phyloP scores from a whole-genome alignment of 2,113 vertebrate genomes.

The Solenodon paradoxus region DNA sequence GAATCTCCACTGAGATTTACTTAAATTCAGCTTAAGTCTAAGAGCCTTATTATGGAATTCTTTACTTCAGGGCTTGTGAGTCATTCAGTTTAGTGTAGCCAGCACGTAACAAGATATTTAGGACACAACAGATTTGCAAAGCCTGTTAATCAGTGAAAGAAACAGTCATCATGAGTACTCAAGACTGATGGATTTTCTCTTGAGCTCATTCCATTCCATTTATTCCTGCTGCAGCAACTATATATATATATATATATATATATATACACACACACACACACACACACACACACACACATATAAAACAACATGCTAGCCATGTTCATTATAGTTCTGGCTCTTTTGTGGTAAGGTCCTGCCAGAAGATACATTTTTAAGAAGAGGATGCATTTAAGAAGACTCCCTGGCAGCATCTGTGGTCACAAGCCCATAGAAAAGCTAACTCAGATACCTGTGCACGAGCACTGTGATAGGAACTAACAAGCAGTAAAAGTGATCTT shows the following conservation, averaged over 20 bases:
- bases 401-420: neutral
- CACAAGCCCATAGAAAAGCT: neutral
- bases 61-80: neutral
- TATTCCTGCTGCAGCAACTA: neutral
- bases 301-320: neutral
- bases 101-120: neutral
- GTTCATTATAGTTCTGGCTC: neutral
- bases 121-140: conserved; percentile 12
- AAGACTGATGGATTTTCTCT: neutral
- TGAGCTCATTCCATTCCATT: neutral
- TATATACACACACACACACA: no score
- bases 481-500: conserved; percentile 10
- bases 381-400: neutral
- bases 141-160: neutral
- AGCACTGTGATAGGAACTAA: neutral
- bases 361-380: neutral
- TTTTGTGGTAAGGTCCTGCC: neutral
- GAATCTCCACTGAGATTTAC: neutral
- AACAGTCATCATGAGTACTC: neutral
- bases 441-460: neutral
- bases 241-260: no score
- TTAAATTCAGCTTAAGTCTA: neutral
- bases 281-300: no score
- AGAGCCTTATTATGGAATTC: neutral
- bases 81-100: neutral